phyloP scores from a whole-genome alignment of 1,140 invertebrate species.

The Riptortus pedestris region DNA sequence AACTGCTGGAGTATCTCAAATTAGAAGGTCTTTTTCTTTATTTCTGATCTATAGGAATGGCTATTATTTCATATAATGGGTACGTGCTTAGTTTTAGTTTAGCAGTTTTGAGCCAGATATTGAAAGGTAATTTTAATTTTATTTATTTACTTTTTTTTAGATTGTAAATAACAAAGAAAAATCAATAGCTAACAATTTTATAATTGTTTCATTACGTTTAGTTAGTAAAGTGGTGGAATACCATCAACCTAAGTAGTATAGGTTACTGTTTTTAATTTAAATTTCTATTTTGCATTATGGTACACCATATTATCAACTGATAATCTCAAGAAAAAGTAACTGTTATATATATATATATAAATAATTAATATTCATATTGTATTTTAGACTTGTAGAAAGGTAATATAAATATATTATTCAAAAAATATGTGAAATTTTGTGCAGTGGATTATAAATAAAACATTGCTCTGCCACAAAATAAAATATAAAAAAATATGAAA shows the following conservation, averaged over 20 bases:
- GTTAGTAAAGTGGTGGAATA: constrained; percentile 9
- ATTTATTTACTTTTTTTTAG: not conserved
- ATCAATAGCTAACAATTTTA: constrained; percentile 11
- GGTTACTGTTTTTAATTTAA: constrained; percentile 14
- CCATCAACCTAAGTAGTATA: constrained; percentile 25
- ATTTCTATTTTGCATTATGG: constrained; percentile 20
- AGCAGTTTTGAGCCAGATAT: not conserved
- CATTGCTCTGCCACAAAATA: constrained; percentile 29
- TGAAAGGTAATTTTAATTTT: not conserved
- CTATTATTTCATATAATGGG: not conserved
- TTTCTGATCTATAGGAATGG: not conserved
- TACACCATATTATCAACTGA: constrained; percentile 9
- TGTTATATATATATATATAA: constrained; percentile 20
- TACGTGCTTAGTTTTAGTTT: constrained; percentile 12
- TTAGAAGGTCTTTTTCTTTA: not conserved
- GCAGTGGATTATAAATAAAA: constrained; percentile 27
- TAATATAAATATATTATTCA: not conserved
- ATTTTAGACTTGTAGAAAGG: constrained; percentile 23
- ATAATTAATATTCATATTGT: constrained; percentile 15
- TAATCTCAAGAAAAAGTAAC: constrained; percentile 23
- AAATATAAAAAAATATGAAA: constrained; percentile 10
- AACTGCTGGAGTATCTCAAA: constrained; percentile 1
- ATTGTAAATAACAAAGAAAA: not conserved
- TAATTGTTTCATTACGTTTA: constrained; percentile 16
- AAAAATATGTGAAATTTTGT: constrained; percentile 30